Evolutionary conservation across 1,140 invertebrate species (phyloP), one percentile per base, ranked within the genome.

Genomic region (Drosophila littoralis): DNA sequence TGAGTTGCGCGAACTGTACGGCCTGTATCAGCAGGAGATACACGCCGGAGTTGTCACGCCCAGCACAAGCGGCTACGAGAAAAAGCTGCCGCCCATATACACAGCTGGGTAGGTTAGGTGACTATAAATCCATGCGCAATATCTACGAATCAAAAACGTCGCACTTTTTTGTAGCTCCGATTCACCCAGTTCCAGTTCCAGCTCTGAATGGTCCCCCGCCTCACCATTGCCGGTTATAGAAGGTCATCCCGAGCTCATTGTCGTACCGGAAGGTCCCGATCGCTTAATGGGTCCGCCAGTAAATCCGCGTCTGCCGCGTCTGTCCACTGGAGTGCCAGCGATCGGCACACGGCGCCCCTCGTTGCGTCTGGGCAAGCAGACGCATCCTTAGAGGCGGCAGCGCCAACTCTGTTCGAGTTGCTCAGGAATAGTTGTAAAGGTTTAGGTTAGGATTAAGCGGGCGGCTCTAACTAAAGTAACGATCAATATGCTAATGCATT

Each of bases 1-100:
- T 7, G 97, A 98, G 81, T 92, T 98, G 38, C 95, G 96, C 64
- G 97, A 98, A 68, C 93, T 98, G 10, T 98, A 98, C 91, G 94
- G 95, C 8, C 93, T 98, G 72, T 98, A 98, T 85, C 96, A 97
- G 83, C 95, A 97, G 84, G 96, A 97, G 92, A 96, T 97, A 43
- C 96, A 96, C 80, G 95, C 96, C 0, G 94, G 96, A 4, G 79
- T 91, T 7, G 82, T 91, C 6, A 92, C 88, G 7, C 81, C 92
- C 0, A 83, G 81, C 17, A 77, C 78, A 32, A 75, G 78, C 52
- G 75, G 48, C 73, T 91, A 92, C 35, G 92, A 92, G 15, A 86
- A 79, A 45, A 92, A 92, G 73, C 67, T 92, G 42, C 92, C 92
- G 46, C 92, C 91, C 46, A 92, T 92, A 52, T 92, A 92, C 61